These are phyloP conservation scores for Blastomussa wellsi DNA, from an alignment of 92 coral and sea anemone genomes.

Conservation along the genomic window DNA sequence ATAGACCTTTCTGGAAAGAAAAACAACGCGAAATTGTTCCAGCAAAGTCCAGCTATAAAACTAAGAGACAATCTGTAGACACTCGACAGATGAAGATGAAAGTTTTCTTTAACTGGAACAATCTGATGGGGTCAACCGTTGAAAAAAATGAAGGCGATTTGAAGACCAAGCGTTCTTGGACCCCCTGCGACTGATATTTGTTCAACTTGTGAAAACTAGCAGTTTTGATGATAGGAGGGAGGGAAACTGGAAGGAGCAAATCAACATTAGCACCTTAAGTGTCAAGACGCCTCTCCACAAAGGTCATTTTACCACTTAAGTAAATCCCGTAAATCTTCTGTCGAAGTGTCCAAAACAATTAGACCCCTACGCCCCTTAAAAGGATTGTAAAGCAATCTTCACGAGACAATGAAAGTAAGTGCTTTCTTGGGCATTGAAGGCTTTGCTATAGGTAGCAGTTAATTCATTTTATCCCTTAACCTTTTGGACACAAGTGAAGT, in stretches of 20 bases:
- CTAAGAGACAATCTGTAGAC: neutral
- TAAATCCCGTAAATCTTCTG: conserved; percentile 30
- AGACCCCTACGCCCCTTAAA: conserved; percentile 15
- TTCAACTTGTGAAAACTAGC: conserved; percentile 45
- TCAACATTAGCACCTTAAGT: conserved; percentile 33
- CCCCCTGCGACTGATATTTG: conserved; percentile 49
- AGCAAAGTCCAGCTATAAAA: neutral
- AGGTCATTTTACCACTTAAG: conserved; percentile 48
- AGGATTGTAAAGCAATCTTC: conserved; percentile 37
- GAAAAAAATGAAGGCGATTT: conserved; percentile 20
- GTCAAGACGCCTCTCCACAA: conserved; percentile 29
- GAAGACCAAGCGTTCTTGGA: conserved; percentile 26
- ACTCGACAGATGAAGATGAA: neutral
- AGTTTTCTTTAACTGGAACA: neutral
- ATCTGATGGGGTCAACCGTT: conserved; percentile 25
- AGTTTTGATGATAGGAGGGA: conserved; percentile 51
- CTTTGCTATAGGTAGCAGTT: neutral
- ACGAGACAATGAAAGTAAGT: conserved; percentile 28
- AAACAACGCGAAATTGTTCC: neutral
- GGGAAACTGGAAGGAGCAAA: conserved; percentile 38
- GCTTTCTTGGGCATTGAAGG: conserved; percentile 10
- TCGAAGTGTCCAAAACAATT: conserved; percentile 34
- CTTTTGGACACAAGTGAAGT: neutral
- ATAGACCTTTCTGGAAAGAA: neutral
- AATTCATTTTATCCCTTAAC: conserved; percentile 7